Evolutionary conservation across 23 tunicate genomes (phyloP).

Genomic region (Trididemnum nubilum): DNA sequence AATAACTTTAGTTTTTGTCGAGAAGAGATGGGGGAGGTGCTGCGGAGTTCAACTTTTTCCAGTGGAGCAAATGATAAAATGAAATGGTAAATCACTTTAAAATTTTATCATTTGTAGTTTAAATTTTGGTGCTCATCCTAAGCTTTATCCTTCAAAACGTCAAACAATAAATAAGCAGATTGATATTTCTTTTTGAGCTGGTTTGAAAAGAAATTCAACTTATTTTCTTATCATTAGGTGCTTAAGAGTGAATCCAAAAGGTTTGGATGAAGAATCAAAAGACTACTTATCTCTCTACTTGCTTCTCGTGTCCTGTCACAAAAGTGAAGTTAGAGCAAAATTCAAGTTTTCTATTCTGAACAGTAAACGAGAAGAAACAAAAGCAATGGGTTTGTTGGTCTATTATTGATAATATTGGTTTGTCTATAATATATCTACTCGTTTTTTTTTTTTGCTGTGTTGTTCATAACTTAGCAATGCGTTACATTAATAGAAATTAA

Average conservation of each 20-base stretch:
- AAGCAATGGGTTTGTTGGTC: conserved; percentile 98
- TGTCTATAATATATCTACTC: too few relatives aligned
- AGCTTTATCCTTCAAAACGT: neutral
- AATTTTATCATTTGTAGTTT: conserved; percentile 58
- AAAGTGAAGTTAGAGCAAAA: conserved; percentile 98
- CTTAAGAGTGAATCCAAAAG: conserved; percentile 98
- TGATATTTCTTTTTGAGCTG: neutral
- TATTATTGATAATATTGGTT: neutral
- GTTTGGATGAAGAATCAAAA: conserved; percentile 96
- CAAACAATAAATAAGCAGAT: neutral
- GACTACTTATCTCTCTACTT: conserved; percentile 94
- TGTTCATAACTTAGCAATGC: too few relatives aligned
- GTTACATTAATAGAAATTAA: too few relatives aligned
- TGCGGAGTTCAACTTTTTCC: conserved; percentile 95
- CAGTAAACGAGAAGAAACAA: conserved; percentile 98
- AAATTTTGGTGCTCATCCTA: neutral
- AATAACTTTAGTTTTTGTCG: conserved; percentile 98
- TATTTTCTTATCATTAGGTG: conserved; percentile 50
- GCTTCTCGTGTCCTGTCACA: conserved; percentile 92
- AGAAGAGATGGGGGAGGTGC: conserved; percentile 99
- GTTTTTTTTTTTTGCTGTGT: neutral
- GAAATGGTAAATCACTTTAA: conserved; percentile 68
- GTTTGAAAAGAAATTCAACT: too few relatives aligned
- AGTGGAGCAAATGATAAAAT: conserved; percentile 90
- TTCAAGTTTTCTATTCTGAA: conserved; percentile 96